phyloP scores from a whole-genome alignment of 64 coral and sea anemone species.

The Hydrozoanthus tunicans region DNA sequence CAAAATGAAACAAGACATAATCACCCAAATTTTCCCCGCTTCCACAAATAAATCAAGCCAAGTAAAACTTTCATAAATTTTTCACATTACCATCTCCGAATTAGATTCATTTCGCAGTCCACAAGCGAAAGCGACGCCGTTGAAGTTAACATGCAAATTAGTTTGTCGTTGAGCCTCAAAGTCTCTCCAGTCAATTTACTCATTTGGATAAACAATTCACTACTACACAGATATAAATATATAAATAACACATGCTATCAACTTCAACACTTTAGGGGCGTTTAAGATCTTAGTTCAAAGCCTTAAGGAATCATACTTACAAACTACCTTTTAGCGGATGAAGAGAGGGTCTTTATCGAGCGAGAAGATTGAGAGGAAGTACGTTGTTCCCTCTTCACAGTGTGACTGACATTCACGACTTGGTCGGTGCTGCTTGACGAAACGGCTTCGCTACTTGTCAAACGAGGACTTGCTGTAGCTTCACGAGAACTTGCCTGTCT shows the following conservation, averaged over 20 bases:
- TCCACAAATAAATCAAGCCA: neutral
- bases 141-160: slow-evolving; percentile 68
- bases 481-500: slow-evolving; percentile 52
- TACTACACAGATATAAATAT: slow-evolving; percentile 60
- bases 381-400: slow-evolving; percentile 51
- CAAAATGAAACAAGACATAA: slow-evolving; percentile 4
- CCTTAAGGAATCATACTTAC: neutral
- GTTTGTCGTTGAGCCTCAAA: slow-evolving; percentile 31
- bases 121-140: slow-evolving; percentile 21
- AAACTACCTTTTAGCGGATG: slow-evolving; percentile 55
- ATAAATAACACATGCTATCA: slow-evolving; percentile 56
- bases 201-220: slow-evolving; percentile 65
- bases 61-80: neutral
- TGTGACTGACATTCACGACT: slow-evolving; percentile 42
- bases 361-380: neutral
- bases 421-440: slow-evolving; percentile 4
- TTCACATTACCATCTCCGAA: neutral
- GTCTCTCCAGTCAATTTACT: slow-evolving; percentile 62
- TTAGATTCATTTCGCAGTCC: neutral
- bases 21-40: neutral
- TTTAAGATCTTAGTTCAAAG: neutral
- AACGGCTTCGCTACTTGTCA: neutral
- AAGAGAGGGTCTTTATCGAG: slow-evolving; percentile 53
- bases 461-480: slow-evolving; percentile 11
- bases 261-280: neutral